Evolutionary conservation across 2,888 invertebrate species (phyloP).

Genomic region (Leucophora obtusa): DNA sequence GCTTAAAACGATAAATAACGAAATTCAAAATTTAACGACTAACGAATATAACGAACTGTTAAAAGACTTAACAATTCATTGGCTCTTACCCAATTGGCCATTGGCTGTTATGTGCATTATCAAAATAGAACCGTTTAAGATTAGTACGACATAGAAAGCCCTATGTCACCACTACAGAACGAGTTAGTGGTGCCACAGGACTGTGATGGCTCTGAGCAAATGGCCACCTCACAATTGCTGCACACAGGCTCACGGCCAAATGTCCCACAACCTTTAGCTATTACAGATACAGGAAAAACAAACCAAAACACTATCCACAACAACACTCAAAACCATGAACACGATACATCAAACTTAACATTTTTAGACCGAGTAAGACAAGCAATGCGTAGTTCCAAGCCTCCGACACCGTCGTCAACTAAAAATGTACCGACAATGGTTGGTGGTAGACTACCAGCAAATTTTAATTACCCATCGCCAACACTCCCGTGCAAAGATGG

Average conservation of each 20-base stretch:
- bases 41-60: constrained; percentile 47
- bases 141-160: constrained; percentile 4
- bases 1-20: constrained; percentile 29
- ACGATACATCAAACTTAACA: constrained; percentile 60
- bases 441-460: background rate
- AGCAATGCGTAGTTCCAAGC: constrained; percentile 70
- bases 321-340: constrained; percentile 49
- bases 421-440: constrained; percentile 10
- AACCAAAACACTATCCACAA: constrained; percentile 29
- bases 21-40: constrained; percentile 53
- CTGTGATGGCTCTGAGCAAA: constrained; percentile 21
- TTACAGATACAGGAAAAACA: constrained; percentile 21
- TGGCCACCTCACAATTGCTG: constrained; percentile 28
- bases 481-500: constrained; percentile 55
- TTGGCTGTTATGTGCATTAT: constrained; percentile 19
- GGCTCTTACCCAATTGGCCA: constrained; percentile 37
- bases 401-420: constrained; percentile 31
- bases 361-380: constrained; percentile 72
- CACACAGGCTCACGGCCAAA: constrained; percentile 40
- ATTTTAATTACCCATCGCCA: background rate
- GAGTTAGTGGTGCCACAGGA: constrained; percentile 58
- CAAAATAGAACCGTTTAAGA: background rate
- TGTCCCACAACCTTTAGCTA: constrained; percentile 42
- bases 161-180: constrained; percentile 59
- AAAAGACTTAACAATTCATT: constrained; percentile 37